Percentiles rank a stretch among this genome's conserved stretches.
Evolutionary conservation across 2,797 vertebrate genomes (phyloP).

Genomic region (Neosilurus mollespiculum): DNA sequence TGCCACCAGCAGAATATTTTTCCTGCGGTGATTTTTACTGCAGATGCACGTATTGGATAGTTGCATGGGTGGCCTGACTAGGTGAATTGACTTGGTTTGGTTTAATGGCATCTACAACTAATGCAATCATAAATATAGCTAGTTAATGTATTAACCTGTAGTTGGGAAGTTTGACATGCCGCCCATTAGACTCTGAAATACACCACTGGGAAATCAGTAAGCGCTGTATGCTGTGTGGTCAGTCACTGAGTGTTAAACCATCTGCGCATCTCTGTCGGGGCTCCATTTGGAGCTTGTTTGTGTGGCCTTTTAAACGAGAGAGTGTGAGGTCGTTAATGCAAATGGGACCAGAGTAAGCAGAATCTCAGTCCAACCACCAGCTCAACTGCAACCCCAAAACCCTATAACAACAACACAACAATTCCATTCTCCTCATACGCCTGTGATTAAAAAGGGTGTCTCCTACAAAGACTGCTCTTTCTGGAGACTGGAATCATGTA

Average conservation of each 20-base stretch:
- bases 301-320: slow-evolving; percentile 19
- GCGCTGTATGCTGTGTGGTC: slow-evolving; percentile 23
- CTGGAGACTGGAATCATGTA: neutral
- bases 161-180: neutral
- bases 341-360: slow-evolving; percentile 42
- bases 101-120: neutral
- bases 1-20: neutral
- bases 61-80: neutral
- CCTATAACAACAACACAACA: neutral
- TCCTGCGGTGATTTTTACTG: too few relatives aligned
- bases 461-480: neutral
- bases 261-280: slow-evolving; percentile 41
- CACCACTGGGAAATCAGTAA: slow-evolving; percentile 12
- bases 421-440: neutral
- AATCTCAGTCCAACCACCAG: slow-evolving; percentile 29
- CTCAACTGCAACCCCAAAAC: slow-evolving; percentile 11
- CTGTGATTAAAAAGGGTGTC: neutral
- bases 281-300: slow-evolving; percentile 57
- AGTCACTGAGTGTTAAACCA: slow-evolving; percentile 42
- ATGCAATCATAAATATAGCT: neutral
- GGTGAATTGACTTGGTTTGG: neutral
- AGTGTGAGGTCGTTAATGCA: slow-evolving; percentile 46
- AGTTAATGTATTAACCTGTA: neutral
- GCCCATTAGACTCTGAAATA: neutral
- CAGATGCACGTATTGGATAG: neutral